Evolutionary conservation across 2,888 invertebrate species (phyloP).

Genomic region (Campopleginae sp.): DNA sequence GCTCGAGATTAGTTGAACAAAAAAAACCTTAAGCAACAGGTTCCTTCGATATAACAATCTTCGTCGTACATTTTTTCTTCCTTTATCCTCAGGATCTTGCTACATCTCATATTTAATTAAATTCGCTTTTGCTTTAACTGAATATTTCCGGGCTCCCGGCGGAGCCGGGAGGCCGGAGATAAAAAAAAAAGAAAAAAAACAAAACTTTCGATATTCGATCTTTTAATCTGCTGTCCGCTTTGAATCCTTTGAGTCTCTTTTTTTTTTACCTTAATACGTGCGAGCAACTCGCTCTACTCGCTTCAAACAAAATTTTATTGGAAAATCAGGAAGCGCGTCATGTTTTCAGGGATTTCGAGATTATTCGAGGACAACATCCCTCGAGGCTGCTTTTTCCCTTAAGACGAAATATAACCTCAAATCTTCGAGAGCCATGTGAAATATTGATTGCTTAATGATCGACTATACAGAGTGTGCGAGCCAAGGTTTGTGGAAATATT

Average conservation of each 20-base stretch:
- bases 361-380: slow-evolving; percentile 51
- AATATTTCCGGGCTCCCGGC: slow-evolving; percentile 73
- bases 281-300: slow-evolving; percentile 19
- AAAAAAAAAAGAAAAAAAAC: slow-evolving; percentile 38
- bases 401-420: slow-evolving; percentile 25
- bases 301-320: slow-evolving; percentile 39
- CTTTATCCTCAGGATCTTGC: slow-evolving; percentile 8
- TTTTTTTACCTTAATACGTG: slow-evolving; percentile 72
- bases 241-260: slow-evolving; percentile 4
- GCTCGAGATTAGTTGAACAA: not conserved
- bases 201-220: slow-evolving; percentile 53
- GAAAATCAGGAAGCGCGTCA: slow-evolving; percentile 30
- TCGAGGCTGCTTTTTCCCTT: slow-evolving; percentile 38
- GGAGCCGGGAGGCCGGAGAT: slow-evolving; percentile 69
- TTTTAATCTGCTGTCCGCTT: slow-evolving; percentile 17
- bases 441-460: not conserved
- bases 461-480: not conserved
- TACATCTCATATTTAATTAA: slow-evolving; percentile 82
- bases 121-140: slow-evolving; percentile 74
- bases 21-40: slow-evolving; percentile 42
- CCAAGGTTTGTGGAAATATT: not conserved
- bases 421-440: slow-evolving; percentile 1
- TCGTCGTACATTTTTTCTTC: slow-evolving; percentile 3
- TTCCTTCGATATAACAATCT: slow-evolving; percentile 2
- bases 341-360: slow-evolving; percentile 65